Conservation (phyloP, 2,113 vertebrate genomes). For the Arvicanthis niloticus region DNA sequence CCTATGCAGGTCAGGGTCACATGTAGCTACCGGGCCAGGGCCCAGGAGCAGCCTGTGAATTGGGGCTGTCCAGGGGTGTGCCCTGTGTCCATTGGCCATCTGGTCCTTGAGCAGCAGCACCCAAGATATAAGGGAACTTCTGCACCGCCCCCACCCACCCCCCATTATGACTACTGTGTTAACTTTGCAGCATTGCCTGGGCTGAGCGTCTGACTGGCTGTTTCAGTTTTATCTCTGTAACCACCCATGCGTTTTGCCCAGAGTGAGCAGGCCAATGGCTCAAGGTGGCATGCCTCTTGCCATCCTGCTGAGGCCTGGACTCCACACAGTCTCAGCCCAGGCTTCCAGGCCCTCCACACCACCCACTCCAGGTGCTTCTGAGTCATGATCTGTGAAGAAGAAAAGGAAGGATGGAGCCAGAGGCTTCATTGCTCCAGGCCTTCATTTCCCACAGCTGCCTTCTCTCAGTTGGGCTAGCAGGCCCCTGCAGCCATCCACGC, state of each 20-base stretch:
- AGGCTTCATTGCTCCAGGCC: background rate
- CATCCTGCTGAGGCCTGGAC: too few relatives aligned
- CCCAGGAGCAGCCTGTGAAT: background rate
- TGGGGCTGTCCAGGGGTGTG: too few relatives aligned
- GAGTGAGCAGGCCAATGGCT: background rate
- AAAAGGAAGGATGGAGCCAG: background rate
- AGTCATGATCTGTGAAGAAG: background rate
- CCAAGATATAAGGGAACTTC: background rate
- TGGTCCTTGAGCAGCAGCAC: background rate
- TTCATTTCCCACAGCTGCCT: background rate
- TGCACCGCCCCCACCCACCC: too few relatives aligned
- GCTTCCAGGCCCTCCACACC: background rate
- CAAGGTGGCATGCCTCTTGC: background rate
- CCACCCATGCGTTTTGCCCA: background rate
- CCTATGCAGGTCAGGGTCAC: background rate
- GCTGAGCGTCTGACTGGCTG: background rate
- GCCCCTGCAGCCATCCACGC: background rate
- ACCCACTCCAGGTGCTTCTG: conserved; percentile 12
- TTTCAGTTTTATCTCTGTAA: background rate
- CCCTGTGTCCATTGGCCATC: background rate
- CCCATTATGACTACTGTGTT: fast-evolving
- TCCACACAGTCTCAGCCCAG: background rate
- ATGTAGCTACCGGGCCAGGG: background rate
- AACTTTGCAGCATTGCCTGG: background rate
- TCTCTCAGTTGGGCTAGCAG: background rate